Conservation (phyloP, 2,113 vertebrate genomes). For the Tachycineta bicolor region DNA sequence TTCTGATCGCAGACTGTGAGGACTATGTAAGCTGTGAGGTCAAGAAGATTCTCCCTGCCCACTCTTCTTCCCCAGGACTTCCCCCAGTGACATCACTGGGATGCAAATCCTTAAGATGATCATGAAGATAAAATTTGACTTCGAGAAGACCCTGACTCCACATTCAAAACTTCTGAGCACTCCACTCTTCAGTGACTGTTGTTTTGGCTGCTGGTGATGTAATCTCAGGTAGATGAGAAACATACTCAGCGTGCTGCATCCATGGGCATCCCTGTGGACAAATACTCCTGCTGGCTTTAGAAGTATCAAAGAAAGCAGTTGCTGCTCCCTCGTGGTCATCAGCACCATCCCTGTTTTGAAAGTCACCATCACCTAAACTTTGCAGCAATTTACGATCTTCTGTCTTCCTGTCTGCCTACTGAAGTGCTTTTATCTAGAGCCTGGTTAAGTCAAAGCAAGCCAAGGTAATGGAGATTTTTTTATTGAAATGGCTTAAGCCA, state of each 20-base stretch:
- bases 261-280: background rate
- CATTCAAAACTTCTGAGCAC: background rate
- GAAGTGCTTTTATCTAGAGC: background rate
- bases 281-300: background rate
- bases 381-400: background rate
- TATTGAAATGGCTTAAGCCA: background rate
- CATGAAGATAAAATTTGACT: background rate
- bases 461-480: background rate
- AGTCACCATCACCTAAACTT: background rate
- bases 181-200: background rate
- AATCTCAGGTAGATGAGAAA: background rate
- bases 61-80: background rate
- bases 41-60: background rate
- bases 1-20: background rate
- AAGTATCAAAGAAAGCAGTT: constrained; percentile 4
- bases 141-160: background rate
- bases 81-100: background rate
- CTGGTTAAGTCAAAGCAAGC: background rate
- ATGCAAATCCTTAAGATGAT: background rate
- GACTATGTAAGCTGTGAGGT: background rate
- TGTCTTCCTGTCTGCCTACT: background rate
- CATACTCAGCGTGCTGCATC: background rate
- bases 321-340: constrained; percentile 35
- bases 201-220: background rate
- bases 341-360: background rate